Base-by-base conservation (phyloP, 2,888 invertebrate genomes). In the Pharmacophagus antenor region DNA sequence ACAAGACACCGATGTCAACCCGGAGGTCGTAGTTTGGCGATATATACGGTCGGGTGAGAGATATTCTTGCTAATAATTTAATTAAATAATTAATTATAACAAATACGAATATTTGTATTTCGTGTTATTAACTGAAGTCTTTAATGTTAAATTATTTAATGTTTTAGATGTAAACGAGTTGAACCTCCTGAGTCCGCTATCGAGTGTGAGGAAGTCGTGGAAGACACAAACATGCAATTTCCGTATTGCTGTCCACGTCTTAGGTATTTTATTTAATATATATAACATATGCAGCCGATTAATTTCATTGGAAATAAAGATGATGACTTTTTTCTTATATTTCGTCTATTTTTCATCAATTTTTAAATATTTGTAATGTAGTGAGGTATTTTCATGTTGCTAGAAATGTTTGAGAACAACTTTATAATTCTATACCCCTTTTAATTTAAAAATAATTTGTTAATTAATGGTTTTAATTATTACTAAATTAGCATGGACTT, bases 201-300 rank as follows among this genome's bases (percentile, higher is more conserved):
- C 10, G 89, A 90, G 54, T 90, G 89, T 48, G 89, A 90, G 44
- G 89, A 90, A 51, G 89, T 90, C 2, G 89, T 90, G 0, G 89
- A 90, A 69, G 89, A 90, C 25, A 89, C 89, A 15, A 90, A 90
- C 58, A 90, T 90, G 85, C 88, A 89, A 74, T 90, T 90, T 63
- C 89, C 89, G 0, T 89, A 76, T 67, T 90, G 89, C 64, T 90
- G 89, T 63, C 85, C 87, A 0, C 74, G 89, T 53, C 77, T 90
- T 0, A 78, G 89, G 89, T 88, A 68, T 12, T 18, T 12, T 23
- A 21, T 21, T 37, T 21, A 2, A 1, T 42, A 47, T n/a, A 8
- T 27, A 27, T 27, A n/a, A n/a, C n/a, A n/a, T n/a, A n/a, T n/a
- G n/a, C n/a, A n/a, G n/a, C n/a, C 10, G 27, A 8, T 1, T 27